Percentiles rank a stretch among this genome's conserved stretches.
These are phyloP conservation scores for Chrysopilus asiliformis DNA, from an alignment of 2,888 invertebrate species.

Conservation along the genomic window DNA sequence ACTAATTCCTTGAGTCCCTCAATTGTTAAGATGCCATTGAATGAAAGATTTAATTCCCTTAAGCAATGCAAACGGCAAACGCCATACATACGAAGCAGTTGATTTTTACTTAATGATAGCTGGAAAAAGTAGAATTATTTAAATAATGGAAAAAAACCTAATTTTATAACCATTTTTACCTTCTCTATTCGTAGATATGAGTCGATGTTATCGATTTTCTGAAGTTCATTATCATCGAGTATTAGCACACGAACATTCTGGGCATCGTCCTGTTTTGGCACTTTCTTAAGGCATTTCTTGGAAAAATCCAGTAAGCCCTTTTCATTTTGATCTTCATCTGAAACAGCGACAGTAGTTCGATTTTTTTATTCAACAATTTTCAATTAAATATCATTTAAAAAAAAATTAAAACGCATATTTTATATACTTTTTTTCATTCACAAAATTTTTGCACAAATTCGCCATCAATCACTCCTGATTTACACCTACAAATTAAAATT, in stretches of 20 bases:
- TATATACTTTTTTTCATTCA: no score
- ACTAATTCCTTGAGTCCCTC: constrained; percentile 78
- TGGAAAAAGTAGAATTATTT: constrained; percentile 34
- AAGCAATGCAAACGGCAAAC: constrained; percentile 67
- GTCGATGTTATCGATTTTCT: constrained; percentile 76
- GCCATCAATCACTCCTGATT: no score
- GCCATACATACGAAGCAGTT: constrained; percentile 75
- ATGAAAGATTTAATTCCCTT: constrained; percentile 67
- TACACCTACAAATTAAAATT: no score
- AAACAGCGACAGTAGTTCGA: no score
- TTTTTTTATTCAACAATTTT: no score
- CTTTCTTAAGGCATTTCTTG: constrained; percentile 66
- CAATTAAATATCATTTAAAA: no score
- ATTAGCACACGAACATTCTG: constrained; percentile 55
- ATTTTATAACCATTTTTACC: constrained; percentile 36
- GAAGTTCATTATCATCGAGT: constrained; percentile 76
- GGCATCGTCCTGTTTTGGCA: constrained; percentile 56
- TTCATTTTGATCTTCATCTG: constrained; percentile 30
- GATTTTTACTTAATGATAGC: constrained; percentile 77
- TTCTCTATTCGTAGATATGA: constrained; percentile 64
- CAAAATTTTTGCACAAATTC: no score
- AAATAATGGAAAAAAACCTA: constrained; percentile 6
- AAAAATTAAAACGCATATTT: background rate
- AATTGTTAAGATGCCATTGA: constrained; percentile 78
- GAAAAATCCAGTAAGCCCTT: constrained; percentile 55